Evolutionary conservation across 2,888 invertebrate genomes (phyloP), one percentile per base, ranked within the genome.

Genomic region (Empis livida): DNA sequence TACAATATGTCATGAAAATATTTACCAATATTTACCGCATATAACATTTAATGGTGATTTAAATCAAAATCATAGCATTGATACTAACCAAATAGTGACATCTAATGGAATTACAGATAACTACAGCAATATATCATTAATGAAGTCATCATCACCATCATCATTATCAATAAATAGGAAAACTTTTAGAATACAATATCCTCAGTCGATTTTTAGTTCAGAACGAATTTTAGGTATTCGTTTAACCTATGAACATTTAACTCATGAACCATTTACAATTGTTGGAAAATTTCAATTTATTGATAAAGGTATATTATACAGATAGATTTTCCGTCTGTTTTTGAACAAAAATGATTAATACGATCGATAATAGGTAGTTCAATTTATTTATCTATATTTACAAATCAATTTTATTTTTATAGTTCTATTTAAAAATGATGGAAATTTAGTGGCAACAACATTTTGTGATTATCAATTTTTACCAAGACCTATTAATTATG

Each of bases 391-490:
- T 16, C 30, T 16, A n/a, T 37, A 35, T 44, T 6, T 35, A 32
- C 5, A n/a, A n/a, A n/a, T n/a, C n/a, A n/a, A n/a, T n/a, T n/a
- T n/a, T n/a, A n/a, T 16, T 32, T 44, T 10, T 10, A 17, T 32
- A 91, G 90, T 82, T 58, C 72, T 81, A 58, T 91, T 87, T 68
- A 81, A 81, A 62, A 88, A 84, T 20, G 84, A 86, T 62, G 90
- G 90, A 15, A 78, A 84, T 57, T 76, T 80, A 58, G 71, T 89
- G 57, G 73, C 78, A 20, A 84, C 83, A 39, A 85, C 85, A 46
- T 83, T 80, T 72, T 91, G 91, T 66, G 89, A 91, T 70, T 86
- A 82, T 70, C 84, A 85, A 70, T 90, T 90, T 70, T 77, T 82
- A 63, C 83, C 86, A 79, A 56, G 54, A 46, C 46, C 53, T n/a